Evolutionary conservation across 1,140 invertebrate genomes (phyloP), one percentile per base, ranked within the genome.

Genomic region (Mizuhopecten yessoensis): DNA sequence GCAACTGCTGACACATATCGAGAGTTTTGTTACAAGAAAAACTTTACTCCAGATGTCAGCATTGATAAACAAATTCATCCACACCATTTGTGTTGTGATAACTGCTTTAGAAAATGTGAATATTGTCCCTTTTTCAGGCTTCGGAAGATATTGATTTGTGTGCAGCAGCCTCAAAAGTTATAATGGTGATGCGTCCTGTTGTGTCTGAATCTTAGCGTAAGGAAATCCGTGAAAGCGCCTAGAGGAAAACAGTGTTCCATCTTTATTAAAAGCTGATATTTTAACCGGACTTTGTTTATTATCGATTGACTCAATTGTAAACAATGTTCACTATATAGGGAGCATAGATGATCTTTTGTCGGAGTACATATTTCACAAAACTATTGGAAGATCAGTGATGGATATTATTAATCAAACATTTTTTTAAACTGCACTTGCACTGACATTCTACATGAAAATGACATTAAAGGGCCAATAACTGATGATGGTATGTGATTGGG

Each of bases 41-140:
- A 89, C n/a, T 89, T 89, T 89, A 89, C 88, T 49, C 45, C 45
- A 49, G 45, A 49, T 49, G 45, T 49, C 20, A 49, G 45, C 20
- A 49, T 23, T 23, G 15, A 49, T 49, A 49, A 17, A 20, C 11
- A 49, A 49, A 20, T 49, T 23, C 3, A 49, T 13, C 45, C 45
- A 49, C 45, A 49, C 11, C 45, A 49, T 49, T 49, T 49, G 15
- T 49, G 45, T 23, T 49, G 45, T 49, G 45, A 49, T 49, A 49
- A 49, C 15, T 49, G 45, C 20, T 49, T 17, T 15, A 49, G 45
- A 49, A 49, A 49, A 10, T 49, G 45, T 49, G 20, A 49, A 49
- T 49, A 23, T 15, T 49, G 45, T 20, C 45, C 45, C 20, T 49
- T 20, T 49, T 49, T 49, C 45, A 49, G 45, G 20, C 13, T 20